Percentiles rank a stretch among this genome's conserved stretches.
phyloP scores from a whole-genome alignment of 2,113 vertebrate species.

The Campylomormyrus numenius region DNA sequence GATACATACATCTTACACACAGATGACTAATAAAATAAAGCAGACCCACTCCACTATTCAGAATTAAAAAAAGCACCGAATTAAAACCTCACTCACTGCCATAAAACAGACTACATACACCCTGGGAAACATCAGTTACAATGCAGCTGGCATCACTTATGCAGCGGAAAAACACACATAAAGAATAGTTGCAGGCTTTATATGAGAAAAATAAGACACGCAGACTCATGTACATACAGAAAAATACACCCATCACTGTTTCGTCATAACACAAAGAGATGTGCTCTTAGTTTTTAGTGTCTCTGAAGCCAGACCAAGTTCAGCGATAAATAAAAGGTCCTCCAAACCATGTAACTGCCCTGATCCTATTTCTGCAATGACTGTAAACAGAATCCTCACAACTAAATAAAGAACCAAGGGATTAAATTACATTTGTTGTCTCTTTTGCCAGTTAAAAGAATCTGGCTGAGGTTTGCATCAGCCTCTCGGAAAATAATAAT shows the following conservation, averaged over 20 bases:
- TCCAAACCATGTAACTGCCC: constrained; percentile 10
- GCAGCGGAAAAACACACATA: background rate
- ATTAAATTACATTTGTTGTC: constrained; percentile 8
- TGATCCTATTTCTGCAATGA: background rate
- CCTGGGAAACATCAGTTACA: background rate
- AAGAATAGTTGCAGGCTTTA: background rate
- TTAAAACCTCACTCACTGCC: background rate
- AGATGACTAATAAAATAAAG: background rate
- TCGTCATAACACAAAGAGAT: background rate
- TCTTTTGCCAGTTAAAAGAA: background rate
- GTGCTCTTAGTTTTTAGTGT: background rate
- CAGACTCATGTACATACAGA: background rate
- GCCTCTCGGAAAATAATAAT: background rate
- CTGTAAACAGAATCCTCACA: background rate
- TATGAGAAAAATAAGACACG: background rate
- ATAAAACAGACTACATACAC: background rate
- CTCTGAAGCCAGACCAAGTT: background rate
- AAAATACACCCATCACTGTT: background rate
- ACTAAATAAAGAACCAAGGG: constrained; percentile 10
- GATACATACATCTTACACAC: background rate
- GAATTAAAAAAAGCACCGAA: background rate
- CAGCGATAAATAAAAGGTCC: background rate
- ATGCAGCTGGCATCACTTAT: background rate
- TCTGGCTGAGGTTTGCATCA: background rate
- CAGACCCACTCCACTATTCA: background rate